Percentiles rank a stretch among this genome's conserved stretches.
phyloP scores from a whole-genome alignment of 2,113 vertebrate genomes.

The Tonatia bakeri region DNA sequence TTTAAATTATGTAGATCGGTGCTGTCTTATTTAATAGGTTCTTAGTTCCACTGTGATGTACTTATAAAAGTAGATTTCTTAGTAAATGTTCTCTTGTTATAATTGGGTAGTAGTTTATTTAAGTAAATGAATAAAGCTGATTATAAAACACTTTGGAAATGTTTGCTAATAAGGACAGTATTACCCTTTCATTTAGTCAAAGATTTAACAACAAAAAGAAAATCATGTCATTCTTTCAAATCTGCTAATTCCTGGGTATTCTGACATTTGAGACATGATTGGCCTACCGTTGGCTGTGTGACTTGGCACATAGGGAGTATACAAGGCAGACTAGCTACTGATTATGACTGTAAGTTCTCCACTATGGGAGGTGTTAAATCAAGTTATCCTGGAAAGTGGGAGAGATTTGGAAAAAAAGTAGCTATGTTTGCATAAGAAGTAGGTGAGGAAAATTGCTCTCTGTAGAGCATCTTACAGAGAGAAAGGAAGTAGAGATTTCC shows the following conservation, averaged over 20 bases:
- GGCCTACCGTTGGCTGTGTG: background rate
- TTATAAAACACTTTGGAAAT: background rate
- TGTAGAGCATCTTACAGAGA: background rate
- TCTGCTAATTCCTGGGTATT: background rate
- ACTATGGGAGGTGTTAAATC: background rate
- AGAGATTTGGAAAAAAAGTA: background rate
- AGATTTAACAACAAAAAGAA: background rate
- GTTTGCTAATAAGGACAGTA: background rate
- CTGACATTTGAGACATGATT: background rate
- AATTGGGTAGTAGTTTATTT: background rate
- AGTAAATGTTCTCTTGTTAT: background rate
- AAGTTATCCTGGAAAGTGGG: background rate
- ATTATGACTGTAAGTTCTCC: background rate
- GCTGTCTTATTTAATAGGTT: background rate
- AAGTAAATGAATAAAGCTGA: slow-evolving; percentile 13
- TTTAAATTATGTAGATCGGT: slow-evolving; percentile 39
- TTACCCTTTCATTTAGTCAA: background rate
- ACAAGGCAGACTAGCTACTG: background rate
- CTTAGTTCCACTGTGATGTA: background rate
- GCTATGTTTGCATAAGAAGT: background rate
- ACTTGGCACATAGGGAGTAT: background rate
- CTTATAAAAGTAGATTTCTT: slow-evolving; percentile 39
- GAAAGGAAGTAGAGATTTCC: background rate
- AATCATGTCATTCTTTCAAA: background rate
- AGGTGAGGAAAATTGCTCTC: background rate